A percentile compares a stretch with the other conserved stretches of the same genome.
Evolutionary conservation across 2,797 vertebrate genomes (phyloP).

Genomic region (Pygocentrus nattereri): DNA sequence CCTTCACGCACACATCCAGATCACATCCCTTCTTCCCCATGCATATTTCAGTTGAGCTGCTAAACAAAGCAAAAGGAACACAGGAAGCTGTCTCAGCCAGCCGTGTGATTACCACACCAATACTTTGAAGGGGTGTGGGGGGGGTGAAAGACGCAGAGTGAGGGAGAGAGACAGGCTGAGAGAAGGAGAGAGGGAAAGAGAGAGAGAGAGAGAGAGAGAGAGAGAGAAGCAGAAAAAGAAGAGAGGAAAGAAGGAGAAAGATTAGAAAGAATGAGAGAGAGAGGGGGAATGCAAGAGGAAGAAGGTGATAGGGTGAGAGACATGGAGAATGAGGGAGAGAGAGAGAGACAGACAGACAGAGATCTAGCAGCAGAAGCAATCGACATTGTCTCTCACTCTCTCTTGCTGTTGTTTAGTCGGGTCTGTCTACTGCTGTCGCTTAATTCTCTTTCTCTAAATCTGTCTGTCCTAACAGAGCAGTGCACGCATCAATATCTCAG

Average conservation of each 20-base stretch:
- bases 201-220: neutral
- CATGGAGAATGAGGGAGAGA: neutral
- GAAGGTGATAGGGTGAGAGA: neutral
- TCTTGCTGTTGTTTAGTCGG: neutral
- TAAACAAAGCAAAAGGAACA: neutral
- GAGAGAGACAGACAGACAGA: neutral
- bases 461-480: constrained; percentile 82
- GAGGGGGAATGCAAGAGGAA: too few species aligned
- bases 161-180: neutral
- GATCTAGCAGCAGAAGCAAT: neutral
- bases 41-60: constrained; percentile 27
- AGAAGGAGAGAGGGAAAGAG: neutral
- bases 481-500: constrained; percentile 94
- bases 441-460: neutral
- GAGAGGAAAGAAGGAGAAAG: neutral
- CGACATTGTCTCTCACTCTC: neutral
- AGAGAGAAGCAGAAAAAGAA: neutral
- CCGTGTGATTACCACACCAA: constrained; percentile 13
- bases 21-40: constrained; percentile 21
- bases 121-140: neutral
- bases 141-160: neutral
- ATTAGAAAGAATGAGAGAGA: neutral
- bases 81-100: neutral
- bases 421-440: neutral
- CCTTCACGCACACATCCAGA: constrained; percentile 1